Percentiles rank a stretch among this genome's conserved stretches.
Evolutionary conservation across 1,140 invertebrate species (phyloP).

Genomic region (Phymorhynchus buccinoides): DNA sequence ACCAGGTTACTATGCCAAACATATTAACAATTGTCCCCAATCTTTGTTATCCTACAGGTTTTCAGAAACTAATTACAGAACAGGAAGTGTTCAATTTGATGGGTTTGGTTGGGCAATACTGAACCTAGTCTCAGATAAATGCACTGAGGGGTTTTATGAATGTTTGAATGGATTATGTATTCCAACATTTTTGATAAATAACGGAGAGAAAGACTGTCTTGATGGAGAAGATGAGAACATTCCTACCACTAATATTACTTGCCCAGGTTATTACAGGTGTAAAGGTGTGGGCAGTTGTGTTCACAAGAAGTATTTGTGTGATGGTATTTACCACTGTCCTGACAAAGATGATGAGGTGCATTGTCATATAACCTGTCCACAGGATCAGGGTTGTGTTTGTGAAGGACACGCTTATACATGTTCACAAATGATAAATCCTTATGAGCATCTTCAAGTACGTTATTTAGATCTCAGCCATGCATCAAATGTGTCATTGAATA

Average conservation of each 20-base stretch:
- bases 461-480: no score
- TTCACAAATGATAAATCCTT: no score
- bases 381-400: slow-evolving; percentile 25
- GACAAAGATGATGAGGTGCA: slow-evolving; percentile 38
- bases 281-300: slow-evolving; percentile 25
- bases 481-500: no score
- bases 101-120: slow-evolving; percentile 34
- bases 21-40: slow-evolving; percentile 6
- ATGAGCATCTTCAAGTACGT: no score
- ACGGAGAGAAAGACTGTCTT: slow-evolving; percentile 37
- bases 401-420: no score
- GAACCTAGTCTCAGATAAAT: background rate
- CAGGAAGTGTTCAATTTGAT: slow-evolving; percentile 21
- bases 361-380: slow-evolving; percentile 34
- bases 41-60: background rate
- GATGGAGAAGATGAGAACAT: slow-evolving; percentile 37
- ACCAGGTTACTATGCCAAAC: background rate
- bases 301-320: slow-evolving; percentile 36
- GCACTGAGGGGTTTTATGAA: slow-evolving; percentile 6
- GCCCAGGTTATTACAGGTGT: slow-evolving; percentile 32
- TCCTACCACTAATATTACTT: background rate
- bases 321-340: slow-evolving; percentile 39
- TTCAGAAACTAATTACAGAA: background rate
- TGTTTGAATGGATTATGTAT: slow-evolving; percentile 29
- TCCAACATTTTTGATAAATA: slow-evolving; percentile 36